phyloP scores from a whole-genome alignment of 2,888 invertebrate species.

The Bursaphelenchus okinawaensis region DNA sequence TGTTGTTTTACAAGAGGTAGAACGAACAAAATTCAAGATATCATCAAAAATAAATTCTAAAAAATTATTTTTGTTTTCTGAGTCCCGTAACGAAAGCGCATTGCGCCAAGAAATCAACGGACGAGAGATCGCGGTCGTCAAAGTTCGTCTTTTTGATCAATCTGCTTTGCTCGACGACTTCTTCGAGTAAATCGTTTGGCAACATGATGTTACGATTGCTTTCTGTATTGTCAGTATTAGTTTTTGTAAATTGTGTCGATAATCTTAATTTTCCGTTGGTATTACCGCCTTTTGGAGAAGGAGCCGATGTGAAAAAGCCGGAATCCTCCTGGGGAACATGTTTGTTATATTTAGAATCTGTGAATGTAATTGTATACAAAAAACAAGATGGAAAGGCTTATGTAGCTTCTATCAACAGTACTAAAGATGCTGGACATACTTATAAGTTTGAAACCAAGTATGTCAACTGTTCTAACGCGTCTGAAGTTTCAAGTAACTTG shows the following conservation, averaged over 20 bases:
- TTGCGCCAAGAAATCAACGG: not conserved
- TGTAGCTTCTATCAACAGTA: constrained; percentile 3
- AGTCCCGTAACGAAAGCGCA: not conserved
- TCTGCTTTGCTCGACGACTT: not conserved
- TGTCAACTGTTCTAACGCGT: not conserved
- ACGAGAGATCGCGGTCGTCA: not conserved
- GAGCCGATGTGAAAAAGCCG: not conserved
- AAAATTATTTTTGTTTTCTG: not conserved
- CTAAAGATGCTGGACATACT: not conserved
- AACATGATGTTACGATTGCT: not conserved
- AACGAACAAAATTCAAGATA: not conserved
- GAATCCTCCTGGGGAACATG: constrained; percentile 9
- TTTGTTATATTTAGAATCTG: constrained; percentile 14
- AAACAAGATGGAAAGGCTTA: not conserved
- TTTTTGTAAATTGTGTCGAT: not conserved
- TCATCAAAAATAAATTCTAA: not conserved
- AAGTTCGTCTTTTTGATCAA: not conserved
- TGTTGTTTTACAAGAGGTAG: not conserved
- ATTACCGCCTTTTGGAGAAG: not conserved
- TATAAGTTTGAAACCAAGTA: not conserved
- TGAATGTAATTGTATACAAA: constrained; percentile 12
- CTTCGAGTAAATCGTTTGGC: not conserved
- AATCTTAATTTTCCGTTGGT: not conserved
- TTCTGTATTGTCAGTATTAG: not conserved
- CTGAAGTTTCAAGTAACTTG: too few species aligned